These are phyloP conservation scores for Anthoscopus minutus DNA, from an alignment of 2,113 vertebrate genomes.

Conservation along the genomic window DNA sequence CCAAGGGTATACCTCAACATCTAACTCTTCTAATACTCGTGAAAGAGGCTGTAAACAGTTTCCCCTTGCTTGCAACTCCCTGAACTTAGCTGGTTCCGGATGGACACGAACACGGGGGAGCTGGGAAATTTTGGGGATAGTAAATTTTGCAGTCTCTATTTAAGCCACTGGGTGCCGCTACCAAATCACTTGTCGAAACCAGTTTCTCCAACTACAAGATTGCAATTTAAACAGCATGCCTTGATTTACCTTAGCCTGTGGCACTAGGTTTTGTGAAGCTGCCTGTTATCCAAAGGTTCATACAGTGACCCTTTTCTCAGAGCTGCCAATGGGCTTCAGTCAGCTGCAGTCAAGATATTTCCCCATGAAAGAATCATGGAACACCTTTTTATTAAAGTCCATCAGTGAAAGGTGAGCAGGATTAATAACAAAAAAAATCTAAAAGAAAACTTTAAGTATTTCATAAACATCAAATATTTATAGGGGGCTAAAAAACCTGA, in stretches of 20 bases:
- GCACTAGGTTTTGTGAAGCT: not conserved
- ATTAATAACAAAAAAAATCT: not conserved
- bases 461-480: not conserved
- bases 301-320: not conserved
- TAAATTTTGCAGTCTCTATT: slow-evolving; percentile 2
- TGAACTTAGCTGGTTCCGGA: not conserved
- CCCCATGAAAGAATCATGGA: not conserved
- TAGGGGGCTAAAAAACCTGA: not conserved
- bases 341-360: not conserved
- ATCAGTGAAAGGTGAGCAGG: not conserved
- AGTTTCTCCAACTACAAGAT: not conserved
- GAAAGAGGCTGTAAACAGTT: not conserved
- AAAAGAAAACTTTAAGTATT: not conserved
- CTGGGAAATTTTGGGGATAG: not conserved
- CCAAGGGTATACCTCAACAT: not conserved
- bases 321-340: not conserved
- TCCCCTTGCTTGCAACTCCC: not conserved
- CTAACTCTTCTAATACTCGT: not conserved
- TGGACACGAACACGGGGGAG: rapidly evolving
- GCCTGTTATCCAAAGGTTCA: not conserved
- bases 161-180: slow-evolving; percentile 58
- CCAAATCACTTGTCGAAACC: slow-evolving; percentile 6
- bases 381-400: not conserved
- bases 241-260: not conserved
- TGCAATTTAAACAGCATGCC: not conserved